These are phyloP conservation scores for Gibbula magus DNA, from an alignment of 2,888 invertebrate genomes.

Conservation along the genomic window DNA sequence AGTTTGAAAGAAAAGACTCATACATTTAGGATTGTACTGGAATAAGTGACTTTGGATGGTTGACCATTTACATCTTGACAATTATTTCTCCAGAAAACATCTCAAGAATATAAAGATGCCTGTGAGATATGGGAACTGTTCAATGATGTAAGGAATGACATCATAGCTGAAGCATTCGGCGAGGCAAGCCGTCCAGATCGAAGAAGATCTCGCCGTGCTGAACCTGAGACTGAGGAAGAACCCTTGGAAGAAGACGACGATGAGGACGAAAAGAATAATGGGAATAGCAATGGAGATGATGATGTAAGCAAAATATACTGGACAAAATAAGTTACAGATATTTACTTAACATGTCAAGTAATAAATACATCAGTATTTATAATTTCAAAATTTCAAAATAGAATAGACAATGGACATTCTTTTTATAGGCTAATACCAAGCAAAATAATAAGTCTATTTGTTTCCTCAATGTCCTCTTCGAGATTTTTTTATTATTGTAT, in stretches of 20 bases:
- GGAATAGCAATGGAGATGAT: slow-evolving; percentile 28
- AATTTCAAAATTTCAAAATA: no score
- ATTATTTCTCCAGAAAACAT: slow-evolving; percentile 79
- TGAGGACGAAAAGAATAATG: slow-evolving; percentile 28
- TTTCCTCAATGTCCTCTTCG: no score
- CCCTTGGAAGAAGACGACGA: slow-evolving; percentile 37
- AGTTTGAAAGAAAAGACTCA: no score
- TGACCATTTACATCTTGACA: not conserved
- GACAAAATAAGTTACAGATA: no score
- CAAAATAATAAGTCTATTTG: no score
- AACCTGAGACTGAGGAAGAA: slow-evolving; percentile 40
- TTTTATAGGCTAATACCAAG: no score
- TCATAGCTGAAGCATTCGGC: slow-evolving; percentile 74
- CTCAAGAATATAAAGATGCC: slow-evolving; percentile 92
- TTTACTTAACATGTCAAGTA: no score
- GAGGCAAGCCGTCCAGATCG: slow-evolving; percentile 35
- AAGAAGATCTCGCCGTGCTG: not conserved
- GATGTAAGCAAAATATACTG: not conserved
- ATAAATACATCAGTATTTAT: no score
- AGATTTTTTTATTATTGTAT: no score
- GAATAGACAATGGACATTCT: no score
- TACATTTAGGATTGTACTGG: no score
- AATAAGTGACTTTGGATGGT: not conserved
- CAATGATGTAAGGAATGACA: slow-evolving; percentile 79
- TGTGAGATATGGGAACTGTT: slow-evolving; percentile 91